Conservation (phyloP, 2,888 invertebrate genomes). For the Phymatocera aterrima region DNA sequence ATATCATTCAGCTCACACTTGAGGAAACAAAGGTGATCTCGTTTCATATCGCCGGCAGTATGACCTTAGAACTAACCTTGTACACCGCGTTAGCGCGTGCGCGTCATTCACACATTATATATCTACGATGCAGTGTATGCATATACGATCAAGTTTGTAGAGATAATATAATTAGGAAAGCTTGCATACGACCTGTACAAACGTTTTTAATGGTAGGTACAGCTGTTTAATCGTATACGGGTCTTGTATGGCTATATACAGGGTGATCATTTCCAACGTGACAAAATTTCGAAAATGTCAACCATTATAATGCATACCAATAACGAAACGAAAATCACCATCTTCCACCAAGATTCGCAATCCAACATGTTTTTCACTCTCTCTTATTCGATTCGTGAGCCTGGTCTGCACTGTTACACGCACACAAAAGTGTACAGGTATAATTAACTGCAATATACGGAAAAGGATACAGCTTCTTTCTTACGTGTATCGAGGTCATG, state of each 20-base stretch:
- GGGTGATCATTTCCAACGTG: background rate
- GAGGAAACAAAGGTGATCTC: slow-evolving; percentile 37
- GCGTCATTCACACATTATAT: background rate
- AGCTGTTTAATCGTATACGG: background rate
- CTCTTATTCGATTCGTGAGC: too few species aligned
- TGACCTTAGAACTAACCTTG: slow-evolving; percentile 36
- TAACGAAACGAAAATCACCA: too few species aligned
- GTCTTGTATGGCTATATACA: background rate
- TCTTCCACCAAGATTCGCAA: too few species aligned
- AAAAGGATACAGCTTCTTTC: too few species aligned
- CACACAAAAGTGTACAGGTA: too few species aligned
- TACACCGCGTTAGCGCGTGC: slow-evolving; percentile 6
- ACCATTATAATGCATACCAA: background rate
- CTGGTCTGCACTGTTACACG: too few species aligned
- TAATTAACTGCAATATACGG: too few species aligned
- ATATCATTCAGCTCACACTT: slow-evolving; percentile 24
- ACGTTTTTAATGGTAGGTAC: background rate
- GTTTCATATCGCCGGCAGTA: slow-evolving; percentile 24
- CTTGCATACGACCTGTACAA: background rate
- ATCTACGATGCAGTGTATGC: background rate
- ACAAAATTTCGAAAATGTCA: too few species aligned
- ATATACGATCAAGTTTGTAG: background rate
- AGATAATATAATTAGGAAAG: background rate
- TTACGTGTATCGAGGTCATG: too few species aligned
- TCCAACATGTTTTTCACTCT: too few species aligned